These are phyloP conservation scores for Canis aureus DNA, from an alignment of 2,113 vertebrate species.

Conservation along the genomic window DNA sequence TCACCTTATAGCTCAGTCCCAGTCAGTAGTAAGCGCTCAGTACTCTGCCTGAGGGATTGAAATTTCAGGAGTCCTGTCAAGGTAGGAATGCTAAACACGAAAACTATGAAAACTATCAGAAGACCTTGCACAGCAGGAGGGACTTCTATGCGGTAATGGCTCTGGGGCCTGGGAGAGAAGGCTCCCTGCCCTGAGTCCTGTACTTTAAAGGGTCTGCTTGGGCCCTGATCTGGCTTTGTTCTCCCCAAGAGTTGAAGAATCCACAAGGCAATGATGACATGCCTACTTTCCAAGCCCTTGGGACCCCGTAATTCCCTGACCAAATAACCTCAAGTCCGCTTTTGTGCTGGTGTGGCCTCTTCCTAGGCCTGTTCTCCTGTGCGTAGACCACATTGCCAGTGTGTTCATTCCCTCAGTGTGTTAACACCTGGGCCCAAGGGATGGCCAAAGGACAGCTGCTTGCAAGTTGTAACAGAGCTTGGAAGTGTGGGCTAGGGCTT, in stretches of 20 bases:
- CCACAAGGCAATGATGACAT: neutral
- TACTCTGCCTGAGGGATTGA: neutral
- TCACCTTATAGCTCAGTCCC: neutral
- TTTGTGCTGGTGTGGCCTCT: neutral
- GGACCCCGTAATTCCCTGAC: neutral
- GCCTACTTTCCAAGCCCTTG: neutral
- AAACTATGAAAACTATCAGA: neutral
- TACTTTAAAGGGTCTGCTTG: neutral
- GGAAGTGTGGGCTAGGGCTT: neutral
- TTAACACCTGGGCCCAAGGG: neutral
- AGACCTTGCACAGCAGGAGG: neutral
- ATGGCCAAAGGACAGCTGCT: neutral
- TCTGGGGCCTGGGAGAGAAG: neutral
- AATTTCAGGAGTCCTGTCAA: neutral
- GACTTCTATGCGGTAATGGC: neutral
- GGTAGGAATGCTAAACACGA: neutral
- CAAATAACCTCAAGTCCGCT: neutral
- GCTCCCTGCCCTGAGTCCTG: neutral
- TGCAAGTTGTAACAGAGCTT: neutral
- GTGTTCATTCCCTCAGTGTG: neutral
- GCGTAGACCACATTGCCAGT: neutral
- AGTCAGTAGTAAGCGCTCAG: neutral
- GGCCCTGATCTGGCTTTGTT: neutral
- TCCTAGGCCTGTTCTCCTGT: neutral
- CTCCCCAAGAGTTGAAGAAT: neutral